A percentile compares a stretch with the other conserved stretches of the same genome.
phyloP scores from a whole-genome alignment of 1,140 invertebrate genomes.

The Cotesia typhae region DNA sequence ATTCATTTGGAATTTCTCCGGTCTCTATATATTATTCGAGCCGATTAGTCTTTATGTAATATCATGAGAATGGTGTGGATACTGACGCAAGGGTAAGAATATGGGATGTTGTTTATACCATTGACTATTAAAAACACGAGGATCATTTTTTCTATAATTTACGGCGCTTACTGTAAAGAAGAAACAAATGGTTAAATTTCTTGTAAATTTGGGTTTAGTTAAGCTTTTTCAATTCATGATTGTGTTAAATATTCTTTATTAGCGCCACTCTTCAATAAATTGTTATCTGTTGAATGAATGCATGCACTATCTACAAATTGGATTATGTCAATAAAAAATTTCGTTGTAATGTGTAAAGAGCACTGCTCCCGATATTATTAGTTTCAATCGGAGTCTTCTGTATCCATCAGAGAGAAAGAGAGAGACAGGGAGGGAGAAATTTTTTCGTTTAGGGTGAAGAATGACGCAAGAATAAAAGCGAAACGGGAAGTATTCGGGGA shows the following conservation, averaged over 20 bases:
- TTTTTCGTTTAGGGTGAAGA: conserved; percentile 1
- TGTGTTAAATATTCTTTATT: too few relatives aligned
- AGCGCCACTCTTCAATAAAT: too few relatives aligned
- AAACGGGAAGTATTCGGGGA: conserved; percentile 37
- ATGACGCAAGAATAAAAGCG: conserved; percentile 6
- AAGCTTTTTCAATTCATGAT: too few relatives aligned
- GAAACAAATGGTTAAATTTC: too few relatives aligned
- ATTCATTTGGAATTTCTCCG: background rate
- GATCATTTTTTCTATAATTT: too few relatives aligned
- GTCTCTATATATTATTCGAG: background rate
- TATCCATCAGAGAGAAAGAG: background rate
- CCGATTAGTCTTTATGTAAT: too few relatives aligned
- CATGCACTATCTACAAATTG: conserved; percentile 12
- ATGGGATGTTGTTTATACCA: too few relatives aligned
- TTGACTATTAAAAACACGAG: too few relatives aligned
- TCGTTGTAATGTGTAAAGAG: background rate
- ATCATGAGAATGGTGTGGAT: too few relatives aligned
- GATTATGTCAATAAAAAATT: background rate
- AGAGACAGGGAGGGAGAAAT: background rate
- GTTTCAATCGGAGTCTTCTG: conserved; percentile 53
- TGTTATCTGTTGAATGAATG: conserved; percentile 12
- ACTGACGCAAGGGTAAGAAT: too few relatives aligned
- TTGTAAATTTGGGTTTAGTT: too few relatives aligned
- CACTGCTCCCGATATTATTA: conserved; percentile 56
- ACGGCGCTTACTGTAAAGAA: too few relatives aligned